Evolutionary conservation across 2,113 vertebrate species (phyloP).

Genomic region (Brachypodius melanocephalos): DNA sequence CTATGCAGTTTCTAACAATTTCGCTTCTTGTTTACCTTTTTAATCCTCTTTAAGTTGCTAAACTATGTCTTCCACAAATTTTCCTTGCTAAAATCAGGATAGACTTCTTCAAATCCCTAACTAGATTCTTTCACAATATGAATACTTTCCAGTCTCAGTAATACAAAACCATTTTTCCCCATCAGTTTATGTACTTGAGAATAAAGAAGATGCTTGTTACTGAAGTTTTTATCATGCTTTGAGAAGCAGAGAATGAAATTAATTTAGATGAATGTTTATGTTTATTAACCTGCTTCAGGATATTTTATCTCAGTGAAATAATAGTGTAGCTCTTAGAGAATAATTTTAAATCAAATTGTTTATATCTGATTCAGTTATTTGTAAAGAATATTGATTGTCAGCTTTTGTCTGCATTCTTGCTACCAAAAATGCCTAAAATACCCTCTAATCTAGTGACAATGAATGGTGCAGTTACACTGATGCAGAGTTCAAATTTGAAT

Average conservation of each 20-base stretch:
- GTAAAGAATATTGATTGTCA: not conserved
- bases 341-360: slow-evolving; percentile 25
- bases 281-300: not conserved
- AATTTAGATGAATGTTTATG: not conserved
- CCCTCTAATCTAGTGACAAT: not conserved
- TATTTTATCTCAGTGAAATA: not conserved
- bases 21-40: not conserved
- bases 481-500: not conserved
- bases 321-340: not conserved
- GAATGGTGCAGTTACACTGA: not conserved
- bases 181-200: not conserved
- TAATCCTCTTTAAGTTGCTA: not conserved
- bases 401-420: not conserved
- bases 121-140: not conserved
- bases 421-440: not conserved
- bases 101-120: not conserved
- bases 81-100: not conserved
- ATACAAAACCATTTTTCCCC: not conserved
- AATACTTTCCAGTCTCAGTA: not conserved
- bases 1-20: not conserved
- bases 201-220: not conserved
- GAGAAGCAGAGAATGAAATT: not conserved
- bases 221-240: not conserved
- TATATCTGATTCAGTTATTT: not conserved
- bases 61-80: not conserved